These are phyloP conservation scores for Opisthograptis luteolata DNA, from an alignment of 2,888 invertebrate genomes.

Conservation along the genomic window DNA sequence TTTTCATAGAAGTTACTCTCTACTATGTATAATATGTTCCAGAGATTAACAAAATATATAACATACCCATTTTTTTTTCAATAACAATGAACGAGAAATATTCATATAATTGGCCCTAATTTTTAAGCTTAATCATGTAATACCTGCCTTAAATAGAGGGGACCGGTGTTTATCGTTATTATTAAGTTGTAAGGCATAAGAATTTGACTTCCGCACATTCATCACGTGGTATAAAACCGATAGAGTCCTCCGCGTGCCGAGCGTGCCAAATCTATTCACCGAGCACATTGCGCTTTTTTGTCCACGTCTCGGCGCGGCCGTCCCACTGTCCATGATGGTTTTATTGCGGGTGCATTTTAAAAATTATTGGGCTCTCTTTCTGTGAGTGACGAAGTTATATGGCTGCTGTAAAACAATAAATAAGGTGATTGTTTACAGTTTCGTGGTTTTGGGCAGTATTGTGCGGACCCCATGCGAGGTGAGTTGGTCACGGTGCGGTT, in stretches of 20 bases:
- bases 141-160: too few species aligned
- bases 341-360: constrained; percentile 75
- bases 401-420: constrained; percentile 81
- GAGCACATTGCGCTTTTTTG: constrained; percentile 56
- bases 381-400: constrained; percentile 70
- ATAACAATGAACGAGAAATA: too few species aligned
- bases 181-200: constrained; percentile 76
- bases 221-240: constrained; percentile 63
- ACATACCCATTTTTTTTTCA: too few species aligned
- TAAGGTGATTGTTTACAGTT: constrained; percentile 74
- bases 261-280: constrained; percentile 71
- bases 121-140: too few species aligned
- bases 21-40: too few species aligned
- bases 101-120: too few species aligned
- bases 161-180: constrained; percentile 77
- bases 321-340: constrained; percentile 73
- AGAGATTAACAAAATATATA: too few species aligned
- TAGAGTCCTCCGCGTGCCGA: constrained; percentile 48
- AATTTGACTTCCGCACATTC: constrained; percentile 76
- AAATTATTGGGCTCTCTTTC: constrained; percentile 68
- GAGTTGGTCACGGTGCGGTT: constrained; percentile 56
- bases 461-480: constrained; percentile 68
- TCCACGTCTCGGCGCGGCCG: constrained; percentile 29
- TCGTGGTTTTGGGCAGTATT: constrained; percentile 56
- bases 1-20: too few species aligned